A percentile compares a stretch with the other conserved stretches of the same genome.
Evolutionary conservation across 2,888 invertebrate genomes (phyloP).

Genomic region (Panorpa germanica): DNA sequence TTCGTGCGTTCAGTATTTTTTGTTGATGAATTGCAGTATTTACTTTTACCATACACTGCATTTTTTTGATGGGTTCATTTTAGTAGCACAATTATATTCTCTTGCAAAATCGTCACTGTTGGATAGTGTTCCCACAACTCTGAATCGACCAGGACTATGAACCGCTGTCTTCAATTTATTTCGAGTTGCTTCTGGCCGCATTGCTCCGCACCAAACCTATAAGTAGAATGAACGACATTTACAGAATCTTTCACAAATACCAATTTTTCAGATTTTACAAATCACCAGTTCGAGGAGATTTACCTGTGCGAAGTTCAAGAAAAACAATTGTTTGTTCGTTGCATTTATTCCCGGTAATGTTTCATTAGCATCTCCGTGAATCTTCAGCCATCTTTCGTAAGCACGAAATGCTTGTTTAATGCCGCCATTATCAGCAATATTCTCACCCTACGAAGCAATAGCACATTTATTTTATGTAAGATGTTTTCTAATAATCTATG

Average conservation of each 20-base stretch:
- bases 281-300: no score
- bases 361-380: slow-evolving; percentile 39
- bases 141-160: slow-evolving; percentile 65
- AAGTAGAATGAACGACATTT: no score
- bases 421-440: slow-evolving; percentile 94
- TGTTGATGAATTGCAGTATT: no score
- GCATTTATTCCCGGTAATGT: slow-evolving; percentile 52
- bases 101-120: slow-evolving; percentile 59
- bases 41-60: slow-evolving; percentile 51
- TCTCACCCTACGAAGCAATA: slow-evolving; percentile 40
- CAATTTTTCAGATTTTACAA: no score
- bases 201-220: slow-evolving; percentile 63
- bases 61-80: slow-evolving; percentile 62
- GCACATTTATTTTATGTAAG: neutral
- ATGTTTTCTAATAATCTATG: neutral
- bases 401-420: slow-evolving; percentile 82
- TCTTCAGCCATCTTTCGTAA: slow-evolving; percentile 54
- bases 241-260: no score
- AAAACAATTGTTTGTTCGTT: slow-evolving; percentile 69
- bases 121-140: slow-evolving; percentile 60
- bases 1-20: no score
- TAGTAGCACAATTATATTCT: slow-evolving; percentile 50
- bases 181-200: slow-evolving; percentile 60
- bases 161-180: slow-evolving; percentile 68
- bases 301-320: slow-evolving; percentile 71